Evolutionary conservation across 2,113 vertebrate species (phyloP).

Genomic region (Pelodiscus sinensis): DNA sequence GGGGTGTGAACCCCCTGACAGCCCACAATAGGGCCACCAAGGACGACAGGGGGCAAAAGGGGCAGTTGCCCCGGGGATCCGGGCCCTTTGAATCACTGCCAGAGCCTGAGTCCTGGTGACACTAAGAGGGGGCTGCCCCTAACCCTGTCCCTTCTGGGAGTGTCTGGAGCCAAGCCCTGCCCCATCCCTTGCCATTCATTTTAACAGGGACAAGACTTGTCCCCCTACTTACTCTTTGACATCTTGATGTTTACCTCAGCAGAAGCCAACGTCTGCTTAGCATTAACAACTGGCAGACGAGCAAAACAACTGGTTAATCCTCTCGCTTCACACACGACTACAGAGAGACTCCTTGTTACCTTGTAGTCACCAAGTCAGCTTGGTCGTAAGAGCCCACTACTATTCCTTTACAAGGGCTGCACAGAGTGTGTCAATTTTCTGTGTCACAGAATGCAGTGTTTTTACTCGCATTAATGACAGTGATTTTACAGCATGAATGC

Average conservation of each 20-base stretch:
- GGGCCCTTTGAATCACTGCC: too few relatives aligned
- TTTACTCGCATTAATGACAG: not conserved
- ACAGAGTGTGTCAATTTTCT: not conserved
- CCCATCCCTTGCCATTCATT: not conserved
- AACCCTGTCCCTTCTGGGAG: too few relatives aligned
- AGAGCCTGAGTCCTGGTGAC: too few relatives aligned
- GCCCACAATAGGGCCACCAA: too few relatives aligned
- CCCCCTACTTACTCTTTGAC: conserved; percentile 1
- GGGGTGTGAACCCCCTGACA: too few relatives aligned
- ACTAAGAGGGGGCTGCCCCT: too few relatives aligned
- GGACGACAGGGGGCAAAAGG: too few relatives aligned
- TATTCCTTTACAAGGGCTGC: not conserved
- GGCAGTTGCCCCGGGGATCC: too few relatives aligned
- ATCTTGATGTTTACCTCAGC: conserved; percentile 25
- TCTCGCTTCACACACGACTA: accelerated
- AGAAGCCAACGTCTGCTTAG: not conserved
- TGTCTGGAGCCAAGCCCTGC: too few relatives aligned
- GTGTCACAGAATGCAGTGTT: not conserved
- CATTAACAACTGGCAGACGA: not conserved
- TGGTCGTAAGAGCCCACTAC: not conserved
- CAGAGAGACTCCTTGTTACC: not conserved
- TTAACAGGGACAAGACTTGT: not conserved
- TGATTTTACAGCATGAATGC: not conserved
- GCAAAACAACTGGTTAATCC: accelerated
- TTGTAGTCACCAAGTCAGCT: not conserved